phyloP scores from a whole-genome alignment of 2,113 vertebrate species.

The Peromyscus leucopus region DNA sequence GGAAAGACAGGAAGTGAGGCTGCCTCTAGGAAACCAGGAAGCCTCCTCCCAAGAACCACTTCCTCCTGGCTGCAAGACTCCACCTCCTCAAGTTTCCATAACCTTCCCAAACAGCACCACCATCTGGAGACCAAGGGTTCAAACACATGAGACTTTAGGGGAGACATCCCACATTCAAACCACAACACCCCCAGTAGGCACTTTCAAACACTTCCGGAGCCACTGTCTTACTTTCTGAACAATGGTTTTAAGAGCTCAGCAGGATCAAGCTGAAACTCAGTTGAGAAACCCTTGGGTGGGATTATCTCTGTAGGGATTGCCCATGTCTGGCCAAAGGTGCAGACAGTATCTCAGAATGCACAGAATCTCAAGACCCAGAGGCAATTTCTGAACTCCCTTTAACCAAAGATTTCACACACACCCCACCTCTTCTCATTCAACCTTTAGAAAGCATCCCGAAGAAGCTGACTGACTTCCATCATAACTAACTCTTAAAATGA shows the following conservation, averaged over 20 bases:
- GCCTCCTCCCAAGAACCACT: background rate
- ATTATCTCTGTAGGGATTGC: background rate
- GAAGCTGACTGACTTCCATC: conserved; percentile 2
- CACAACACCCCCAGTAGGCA: background rate
- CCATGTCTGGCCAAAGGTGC: background rate
- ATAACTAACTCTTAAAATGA: conserved; percentile 57
- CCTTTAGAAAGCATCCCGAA: conserved; percentile 49
- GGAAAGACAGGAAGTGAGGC: background rate
- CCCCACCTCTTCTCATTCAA: conserved; percentile 33
- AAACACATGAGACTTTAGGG: background rate
- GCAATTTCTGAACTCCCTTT: conserved; percentile 9
- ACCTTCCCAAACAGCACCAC: background rate
- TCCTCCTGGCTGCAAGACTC: too few species aligned
- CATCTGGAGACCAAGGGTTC: background rate
- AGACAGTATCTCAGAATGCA: background rate
- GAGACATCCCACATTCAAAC: background rate
- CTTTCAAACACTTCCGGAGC: background rate
- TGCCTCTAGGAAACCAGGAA: background rate
- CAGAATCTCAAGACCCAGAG: background rate
- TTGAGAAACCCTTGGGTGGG: background rate
- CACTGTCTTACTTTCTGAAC: background rate
- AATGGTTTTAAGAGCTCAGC: background rate
- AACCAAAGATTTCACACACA: background rate
- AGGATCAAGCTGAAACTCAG: background rate
- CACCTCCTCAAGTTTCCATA: background rate